These are phyloP conservation scores for Leptopterna dolabrata DNA, from an alignment of 2,888 invertebrate genomes.

Conservation along the genomic window DNA sequence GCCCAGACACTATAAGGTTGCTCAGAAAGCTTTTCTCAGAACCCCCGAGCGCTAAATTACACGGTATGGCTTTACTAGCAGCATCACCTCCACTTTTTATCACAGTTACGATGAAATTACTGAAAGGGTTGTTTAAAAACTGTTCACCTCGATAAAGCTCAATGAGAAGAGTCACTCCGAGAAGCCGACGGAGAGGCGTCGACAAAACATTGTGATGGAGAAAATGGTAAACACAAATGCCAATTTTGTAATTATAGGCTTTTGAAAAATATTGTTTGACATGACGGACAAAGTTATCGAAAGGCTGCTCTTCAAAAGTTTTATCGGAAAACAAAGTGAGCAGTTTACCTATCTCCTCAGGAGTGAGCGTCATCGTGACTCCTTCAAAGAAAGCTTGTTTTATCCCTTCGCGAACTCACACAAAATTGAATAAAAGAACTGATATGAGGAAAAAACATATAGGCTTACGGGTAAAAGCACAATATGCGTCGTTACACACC, in stretches of 20 bases:
- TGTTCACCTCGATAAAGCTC: constrained; percentile 79
- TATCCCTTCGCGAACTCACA: neutral
- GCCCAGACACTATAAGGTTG: constrained; percentile 49
- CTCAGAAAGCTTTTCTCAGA: constrained; percentile 52
- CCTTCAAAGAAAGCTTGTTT: neutral
- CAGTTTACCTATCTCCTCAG: constrained; percentile 37
- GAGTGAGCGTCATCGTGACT: constrained; percentile 26
- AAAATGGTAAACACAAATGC: constrained; percentile 34
- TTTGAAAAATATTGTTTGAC: constrained; percentile 42
- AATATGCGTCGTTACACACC: constrained; percentile 1
- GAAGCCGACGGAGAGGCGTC: constrained; percentile 75
- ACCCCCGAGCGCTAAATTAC: constrained; percentile 15
- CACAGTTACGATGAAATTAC: constrained; percentile 76
- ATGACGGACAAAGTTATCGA: constrained; percentile 39
- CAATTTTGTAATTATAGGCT: constrained; percentile 46
- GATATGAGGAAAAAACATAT: neutral
- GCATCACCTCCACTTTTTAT: constrained; percentile 35
- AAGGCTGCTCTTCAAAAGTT: constrained; percentile 36
- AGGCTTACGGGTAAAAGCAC: neutral
- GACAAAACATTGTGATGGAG: constrained; percentile 75
- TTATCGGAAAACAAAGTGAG: constrained; percentile 40
- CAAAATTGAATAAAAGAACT: neutral
- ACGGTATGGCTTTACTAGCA: neutral
- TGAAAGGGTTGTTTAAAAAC: constrained; percentile 77
- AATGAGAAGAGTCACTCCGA: constrained; percentile 76